Percentiles rank a stretch among this genome's conserved stretches.
These are phyloP conservation scores for Tetranychus truncatus DNA, from an alignment of 2,888 invertebrate genomes.

Conservation along the genomic window DNA sequence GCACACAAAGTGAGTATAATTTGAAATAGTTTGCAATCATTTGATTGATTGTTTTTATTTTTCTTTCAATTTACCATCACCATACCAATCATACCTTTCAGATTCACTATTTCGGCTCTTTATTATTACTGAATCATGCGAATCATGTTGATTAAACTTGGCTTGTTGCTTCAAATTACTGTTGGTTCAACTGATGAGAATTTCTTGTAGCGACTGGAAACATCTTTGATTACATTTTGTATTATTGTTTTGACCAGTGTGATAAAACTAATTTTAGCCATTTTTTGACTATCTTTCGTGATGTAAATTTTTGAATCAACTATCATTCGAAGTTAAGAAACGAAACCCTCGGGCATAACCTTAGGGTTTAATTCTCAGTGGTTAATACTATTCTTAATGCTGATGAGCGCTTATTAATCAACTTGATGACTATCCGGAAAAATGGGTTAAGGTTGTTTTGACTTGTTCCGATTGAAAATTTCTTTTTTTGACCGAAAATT, in stretches of 20 bases:
- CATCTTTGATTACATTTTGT: conserved; percentile 39
- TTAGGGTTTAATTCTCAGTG: no score
- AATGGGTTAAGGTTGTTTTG: no score
- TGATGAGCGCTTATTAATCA: no score
- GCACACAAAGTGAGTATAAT: conserved; percentile 50
- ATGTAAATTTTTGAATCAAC: not conserved
- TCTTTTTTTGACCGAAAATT: no score
- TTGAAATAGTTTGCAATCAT: not conserved
- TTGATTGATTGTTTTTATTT: not conserved
- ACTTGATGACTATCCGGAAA: no score
- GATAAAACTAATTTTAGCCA: no score
- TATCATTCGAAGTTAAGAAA: not conserved
- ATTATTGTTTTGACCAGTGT: no score
- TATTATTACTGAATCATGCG: conserved; percentile 79
- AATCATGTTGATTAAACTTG: conserved; percentile 58
- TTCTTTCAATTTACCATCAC: conserved; percentile 44
- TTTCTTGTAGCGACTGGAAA: conserved; percentile 80
- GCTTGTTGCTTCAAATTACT: conserved; percentile 51
- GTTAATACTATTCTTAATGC: no score
- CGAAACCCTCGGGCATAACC: no score
- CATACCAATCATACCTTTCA: conserved; percentile 61
- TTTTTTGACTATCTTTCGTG: no score
- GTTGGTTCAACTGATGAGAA: conserved; percentile 83
- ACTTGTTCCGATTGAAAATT: no score
- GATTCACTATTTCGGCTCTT: conserved; percentile 67